Evolutionary conservation across 2,113 vertebrate genomes (phyloP).

Genomic region (Ptilorrhoa leucosticta): DNA sequence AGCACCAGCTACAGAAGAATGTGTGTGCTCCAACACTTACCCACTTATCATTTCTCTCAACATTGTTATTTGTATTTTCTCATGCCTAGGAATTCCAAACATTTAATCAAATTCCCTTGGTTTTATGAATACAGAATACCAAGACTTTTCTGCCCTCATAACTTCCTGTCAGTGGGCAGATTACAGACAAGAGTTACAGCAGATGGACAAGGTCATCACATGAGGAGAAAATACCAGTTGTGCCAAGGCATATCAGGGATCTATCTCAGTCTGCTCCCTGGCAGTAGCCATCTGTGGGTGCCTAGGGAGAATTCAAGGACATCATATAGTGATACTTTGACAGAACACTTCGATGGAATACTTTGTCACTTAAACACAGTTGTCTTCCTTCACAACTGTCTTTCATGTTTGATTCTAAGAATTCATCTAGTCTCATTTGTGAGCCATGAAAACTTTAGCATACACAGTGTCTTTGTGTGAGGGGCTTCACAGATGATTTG

Average conservation of each 20-base stretch:
- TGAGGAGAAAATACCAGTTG: not conserved
- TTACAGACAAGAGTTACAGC: not conserved
- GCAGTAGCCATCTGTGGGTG: not conserved
- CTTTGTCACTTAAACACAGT: not conserved
- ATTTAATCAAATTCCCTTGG: not conserved
- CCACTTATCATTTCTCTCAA: not conserved
- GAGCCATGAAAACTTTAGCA: not conserved
- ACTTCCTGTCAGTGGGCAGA: not conserved
- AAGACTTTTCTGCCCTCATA: not conserved
- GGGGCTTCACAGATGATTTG: not conserved
- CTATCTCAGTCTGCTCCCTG: not conserved
- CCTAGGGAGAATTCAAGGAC: not conserved
- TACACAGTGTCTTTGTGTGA: not conserved
- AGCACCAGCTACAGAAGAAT: not conserved
- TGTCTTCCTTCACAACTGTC: not conserved
- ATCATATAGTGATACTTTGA: not conserved
- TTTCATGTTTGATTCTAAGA: not conserved
- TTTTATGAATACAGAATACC: not conserved
- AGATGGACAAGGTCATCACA: not conserved
- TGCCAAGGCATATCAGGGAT: not conserved
- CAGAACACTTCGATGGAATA: not conserved
- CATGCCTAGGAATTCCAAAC: not conserved
- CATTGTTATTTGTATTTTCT: not conserved
- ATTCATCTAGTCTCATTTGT: not conserved
- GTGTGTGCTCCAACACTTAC: not conserved